Evolutionary conservation across 2,888 invertebrate species (phyloP).

Genomic region (Leptinotarsa peninsularis): DNA sequence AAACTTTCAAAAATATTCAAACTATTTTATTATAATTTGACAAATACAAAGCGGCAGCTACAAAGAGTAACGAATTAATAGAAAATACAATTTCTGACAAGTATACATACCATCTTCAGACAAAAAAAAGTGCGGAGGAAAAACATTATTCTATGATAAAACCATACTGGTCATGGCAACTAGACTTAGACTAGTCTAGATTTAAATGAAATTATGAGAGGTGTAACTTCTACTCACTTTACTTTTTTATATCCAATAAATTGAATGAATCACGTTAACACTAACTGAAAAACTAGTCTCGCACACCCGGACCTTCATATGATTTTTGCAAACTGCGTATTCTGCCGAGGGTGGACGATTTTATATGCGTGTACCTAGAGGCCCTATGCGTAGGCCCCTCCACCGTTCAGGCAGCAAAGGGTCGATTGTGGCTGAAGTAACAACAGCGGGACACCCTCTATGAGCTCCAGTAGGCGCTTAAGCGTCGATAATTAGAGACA

Average conservation of each 20-base stretch:
- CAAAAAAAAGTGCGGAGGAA: too few species aligned
- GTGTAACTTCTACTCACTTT: neutral
- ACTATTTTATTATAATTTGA: too few species aligned
- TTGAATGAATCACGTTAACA: slow-evolving; percentile 2
- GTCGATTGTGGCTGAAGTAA: slow-evolving; percentile 3
- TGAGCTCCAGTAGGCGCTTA: neutral
- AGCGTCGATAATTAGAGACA: neutral
- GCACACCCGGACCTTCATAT: slow-evolving; percentile 11
- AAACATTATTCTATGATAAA: too few species aligned
- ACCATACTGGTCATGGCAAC: too few species aligned
- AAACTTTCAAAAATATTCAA: too few species aligned
- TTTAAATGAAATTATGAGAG: too few species aligned
- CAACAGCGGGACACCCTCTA: slow-evolving; percentile 8
- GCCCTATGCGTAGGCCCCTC: slow-evolving; percentile 53
- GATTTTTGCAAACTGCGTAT: slow-evolving; percentile 54
- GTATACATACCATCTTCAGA: too few species aligned
- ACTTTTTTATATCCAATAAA: slow-evolving; percentile 3
- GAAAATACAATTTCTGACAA: too few species aligned
- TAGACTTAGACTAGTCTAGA: too few species aligned
- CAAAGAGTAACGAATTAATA: too few species aligned
- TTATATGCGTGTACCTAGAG: slow-evolving; percentile 53
- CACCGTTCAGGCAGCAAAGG: slow-evolving; percentile 31
- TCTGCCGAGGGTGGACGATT: slow-evolving; percentile 58
- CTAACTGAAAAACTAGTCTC: neutral
- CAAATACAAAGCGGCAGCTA: too few species aligned